These are phyloP conservation scores for Hyperopisus bebe DNA, from an alignment of 2,113 vertebrate genomes.

Conservation along the genomic window DNA sequence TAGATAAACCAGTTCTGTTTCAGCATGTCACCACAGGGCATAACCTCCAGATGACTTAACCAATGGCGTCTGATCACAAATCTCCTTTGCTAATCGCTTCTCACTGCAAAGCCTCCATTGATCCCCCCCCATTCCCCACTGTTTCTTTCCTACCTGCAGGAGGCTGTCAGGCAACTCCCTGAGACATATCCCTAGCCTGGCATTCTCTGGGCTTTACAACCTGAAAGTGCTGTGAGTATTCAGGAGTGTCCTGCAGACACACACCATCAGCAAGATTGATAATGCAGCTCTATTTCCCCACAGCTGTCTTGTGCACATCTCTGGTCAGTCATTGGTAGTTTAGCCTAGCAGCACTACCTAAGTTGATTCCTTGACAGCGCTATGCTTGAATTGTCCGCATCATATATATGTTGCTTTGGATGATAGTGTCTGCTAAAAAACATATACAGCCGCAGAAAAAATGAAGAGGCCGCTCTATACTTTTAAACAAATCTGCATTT, in stretches of 20 bases:
- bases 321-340: not conserved
- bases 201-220: slow-evolving; percentile 65
- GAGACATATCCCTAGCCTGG: slow-evolving; percentile 59
- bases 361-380: not conserved
- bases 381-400: not conserved
- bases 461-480: too few relatives aligned
- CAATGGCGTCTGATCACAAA: not conserved
- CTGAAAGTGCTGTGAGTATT: slow-evolving; percentile 70
- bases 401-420: too few relatives aligned
- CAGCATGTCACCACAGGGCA: not conserved
- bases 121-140: not conserved
- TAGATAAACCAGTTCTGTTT: not conserved
- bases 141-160: slow-evolving; percentile 47
- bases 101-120: not conserved
- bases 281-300: not conserved
- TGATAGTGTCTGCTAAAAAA: too few relatives aligned
- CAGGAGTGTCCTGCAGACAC: not conserved
- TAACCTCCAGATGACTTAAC: not conserved
- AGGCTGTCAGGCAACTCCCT: slow-evolving; percentile 70
- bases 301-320: not conserved
- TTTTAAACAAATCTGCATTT: too few relatives aligned
- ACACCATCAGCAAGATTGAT: not conserved
- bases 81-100: not conserved
- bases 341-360: too few relatives aligned
- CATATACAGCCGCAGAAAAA: too few relatives aligned